Evolutionary conservation across 2,113 vertebrate genomes (phyloP).

Genomic region (Hystrix brachyura): DNA sequence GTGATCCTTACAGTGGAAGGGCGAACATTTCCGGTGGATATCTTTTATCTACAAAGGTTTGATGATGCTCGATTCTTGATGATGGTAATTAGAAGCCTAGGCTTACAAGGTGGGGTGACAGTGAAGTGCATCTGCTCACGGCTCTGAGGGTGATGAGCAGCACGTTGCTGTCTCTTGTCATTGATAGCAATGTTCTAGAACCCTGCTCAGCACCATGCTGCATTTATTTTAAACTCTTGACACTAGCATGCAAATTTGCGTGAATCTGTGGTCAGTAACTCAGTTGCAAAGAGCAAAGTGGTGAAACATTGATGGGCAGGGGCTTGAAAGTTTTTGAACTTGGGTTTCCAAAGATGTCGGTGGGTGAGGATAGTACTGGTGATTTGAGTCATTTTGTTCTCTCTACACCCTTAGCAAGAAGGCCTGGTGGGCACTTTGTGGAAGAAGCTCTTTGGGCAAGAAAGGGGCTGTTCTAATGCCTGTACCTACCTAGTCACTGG

Average conservation of each 20-base stretch:
- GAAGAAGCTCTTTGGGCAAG: background rate
- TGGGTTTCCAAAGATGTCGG: background rate
- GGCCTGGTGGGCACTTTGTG: background rate
- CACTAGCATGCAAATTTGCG: background rate
- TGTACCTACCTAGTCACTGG: background rate
- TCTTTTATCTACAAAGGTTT: conserved; percentile 98
- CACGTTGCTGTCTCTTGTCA: background rate
- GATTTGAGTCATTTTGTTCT: background rate
- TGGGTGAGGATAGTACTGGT: background rate
- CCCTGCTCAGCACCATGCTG: background rate
- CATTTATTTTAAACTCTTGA: background rate
- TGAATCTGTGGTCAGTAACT: background rate
- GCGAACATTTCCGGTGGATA: conserved; percentile 96
- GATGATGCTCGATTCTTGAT: conserved; percentile 73
- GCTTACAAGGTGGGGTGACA: background rate
- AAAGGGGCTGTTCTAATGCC: background rate
- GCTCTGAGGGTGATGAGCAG: background rate
- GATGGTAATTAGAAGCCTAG: background rate
- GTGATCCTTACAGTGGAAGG: conserved; percentile 97
- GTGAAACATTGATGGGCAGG: background rate
- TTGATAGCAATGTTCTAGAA: background rate
- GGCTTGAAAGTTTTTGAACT: background rate
- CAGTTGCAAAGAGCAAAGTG: background rate
- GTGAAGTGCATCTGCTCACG: background rate
- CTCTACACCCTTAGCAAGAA: background rate